phyloP scores from a whole-genome alignment of 2,888 invertebrate species.

The Epirrita christyi region DNA sequence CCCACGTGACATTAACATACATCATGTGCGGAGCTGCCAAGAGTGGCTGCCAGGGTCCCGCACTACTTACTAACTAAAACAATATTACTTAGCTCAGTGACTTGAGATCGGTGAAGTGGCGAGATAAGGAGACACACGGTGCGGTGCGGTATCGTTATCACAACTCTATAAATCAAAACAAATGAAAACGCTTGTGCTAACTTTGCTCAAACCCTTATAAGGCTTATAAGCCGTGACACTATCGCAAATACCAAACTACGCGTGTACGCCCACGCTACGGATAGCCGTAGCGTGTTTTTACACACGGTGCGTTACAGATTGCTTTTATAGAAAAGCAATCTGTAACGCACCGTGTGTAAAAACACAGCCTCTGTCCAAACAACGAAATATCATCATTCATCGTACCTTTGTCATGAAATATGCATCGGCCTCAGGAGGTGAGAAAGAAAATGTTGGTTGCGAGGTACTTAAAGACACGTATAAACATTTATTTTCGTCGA shows the following conservation, averaged over 20 bases:
- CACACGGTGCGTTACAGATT: too few relatives aligned
- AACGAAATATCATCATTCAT: constrained; percentile 28
- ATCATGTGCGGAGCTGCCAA: constrained; percentile 78
- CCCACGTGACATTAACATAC: constrained; percentile 80
- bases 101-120: constrained; percentile 23
- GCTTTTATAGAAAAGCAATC: too few relatives aligned
- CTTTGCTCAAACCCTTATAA: too few relatives aligned
- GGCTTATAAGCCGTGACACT: too few relatives aligned
- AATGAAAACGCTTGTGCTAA: too few relatives aligned
- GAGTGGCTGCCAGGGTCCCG: constrained; percentile 68
- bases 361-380: constrained; percentile 17
- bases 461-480: constrained; percentile 9
- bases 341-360: neutral
- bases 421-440: constrained; percentile 27
- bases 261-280: too few relatives aligned
- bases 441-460: constrained; percentile 19
- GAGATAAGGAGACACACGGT: constrained; percentile 7
- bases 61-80: constrained; percentile 75
- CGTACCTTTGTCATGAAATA: constrained; percentile 28
- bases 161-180: neutral
- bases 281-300: too few relatives aligned
- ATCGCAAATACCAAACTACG: too few relatives aligned
- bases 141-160: neutral
- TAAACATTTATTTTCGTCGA: constrained; percentile 17
- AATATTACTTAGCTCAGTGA: constrained; percentile 74